A percentile compares a stretch with the other conserved stretches of the same genome.
Conservation (phyloP, 2,113 vertebrate genomes). For the Grammomys surdaster region DNA sequence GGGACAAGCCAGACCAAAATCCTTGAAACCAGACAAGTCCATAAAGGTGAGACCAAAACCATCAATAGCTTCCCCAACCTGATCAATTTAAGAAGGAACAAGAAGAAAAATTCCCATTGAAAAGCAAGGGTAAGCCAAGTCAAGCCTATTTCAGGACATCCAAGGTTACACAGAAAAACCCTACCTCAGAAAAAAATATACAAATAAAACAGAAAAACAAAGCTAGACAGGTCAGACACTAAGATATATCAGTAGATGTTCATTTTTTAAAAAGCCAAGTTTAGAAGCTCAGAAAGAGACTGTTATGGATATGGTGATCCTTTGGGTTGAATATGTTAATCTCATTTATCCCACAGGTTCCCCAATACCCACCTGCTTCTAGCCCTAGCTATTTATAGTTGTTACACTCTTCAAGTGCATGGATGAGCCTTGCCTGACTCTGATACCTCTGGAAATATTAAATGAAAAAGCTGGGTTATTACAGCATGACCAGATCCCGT, state of each 20-base stretch:
- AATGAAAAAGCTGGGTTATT: neutral
- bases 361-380: neutral
- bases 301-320: neutral
- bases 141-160: no score
- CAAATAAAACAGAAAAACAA: neutral
- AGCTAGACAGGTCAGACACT: neutral
- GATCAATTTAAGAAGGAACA: neutral
- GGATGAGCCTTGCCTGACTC: neutral
- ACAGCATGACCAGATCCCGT: neutral
- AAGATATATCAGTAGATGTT: neutral
- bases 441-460: neutral
- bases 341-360: neutral
- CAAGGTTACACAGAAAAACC: neutral
- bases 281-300: neutral
- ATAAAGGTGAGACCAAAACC: slow-evolving; percentile 9
- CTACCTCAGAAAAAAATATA: neutral
- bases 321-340: neutral
- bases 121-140: neutral
- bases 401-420: neutral
- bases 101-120: neutral
- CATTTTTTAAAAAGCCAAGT: neutral
- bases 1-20: slow-evolving; percentile 9
- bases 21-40: neutral
- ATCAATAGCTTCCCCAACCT: neutral
- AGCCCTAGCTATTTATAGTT: slow-evolving; percentile 6